Evolutionary conservation across 1,140 invertebrate species (phyloP), one percentile per base, ranked within the genome.

Genomic region (Penaeus indicus): DNA sequence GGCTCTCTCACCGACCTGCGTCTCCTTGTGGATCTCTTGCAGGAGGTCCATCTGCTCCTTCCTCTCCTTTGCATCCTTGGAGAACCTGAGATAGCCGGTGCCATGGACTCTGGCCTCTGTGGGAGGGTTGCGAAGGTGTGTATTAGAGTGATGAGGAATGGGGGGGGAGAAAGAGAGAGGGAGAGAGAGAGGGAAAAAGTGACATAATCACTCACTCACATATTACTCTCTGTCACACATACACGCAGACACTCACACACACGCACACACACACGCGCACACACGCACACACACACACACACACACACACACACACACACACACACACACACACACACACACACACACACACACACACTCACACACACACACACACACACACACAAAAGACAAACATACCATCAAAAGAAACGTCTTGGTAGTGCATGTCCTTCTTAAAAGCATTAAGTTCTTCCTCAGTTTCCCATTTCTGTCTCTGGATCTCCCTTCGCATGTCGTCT

Each of bases 51-150:
- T 93, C 86, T 95, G 95, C 61, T 95, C 94, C 93, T 97, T 96
- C 90, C 97, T 95, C 91, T 96, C 94, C 11, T 94, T 94, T 91
- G 97, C 96, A 91, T 98, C 96, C 75, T 95, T 96, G 16, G 97
- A 97, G 92, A 99, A 98, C 19, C 95, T 94, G 93, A 96, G 98
- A 92, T 97, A 98, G 27, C 96, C 96, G 21, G 97, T 96, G 92
- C 97, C 97, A 92, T 98, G 97, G 3, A 95, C 94, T 89, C 97
- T 94, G 0, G 97, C 96, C 95, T 98, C 96, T 96, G 92, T 91
- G 92, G 42, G 89, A 93, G 93, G 86, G 93, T 93, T 69, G 10
- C 21, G n/a, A 25, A 42, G 61, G 27, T 72, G 13, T 22, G 22
- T 69, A 21, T 63, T 61, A 63, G 47, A n/a, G n/a, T 18, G 61